Percentiles rank a stretch among this genome's conserved stretches.
Conservation (phyloP, 2,113 vertebrate species). For the Uropsilus gracilis region DNA sequence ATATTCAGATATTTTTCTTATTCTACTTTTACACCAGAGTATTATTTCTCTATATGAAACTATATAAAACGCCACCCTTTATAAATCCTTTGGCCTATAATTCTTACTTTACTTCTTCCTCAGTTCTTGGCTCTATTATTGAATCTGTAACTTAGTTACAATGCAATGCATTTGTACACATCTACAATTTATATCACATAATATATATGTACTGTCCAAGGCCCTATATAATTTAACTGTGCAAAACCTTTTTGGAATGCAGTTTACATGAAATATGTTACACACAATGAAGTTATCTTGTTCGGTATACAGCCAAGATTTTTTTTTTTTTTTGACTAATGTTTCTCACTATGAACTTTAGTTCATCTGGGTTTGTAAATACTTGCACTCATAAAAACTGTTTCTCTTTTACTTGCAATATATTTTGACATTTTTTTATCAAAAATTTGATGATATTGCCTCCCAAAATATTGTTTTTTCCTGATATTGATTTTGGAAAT, state of each 20-base stretch:
- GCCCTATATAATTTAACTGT: slow-evolving; percentile 51
- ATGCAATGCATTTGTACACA: not conserved
- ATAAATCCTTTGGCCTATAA: not conserved
- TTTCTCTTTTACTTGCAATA: not conserved
- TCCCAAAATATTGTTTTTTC: slow-evolving; percentile 11
- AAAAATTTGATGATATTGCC: not conserved
- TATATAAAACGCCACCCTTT: not conserved
- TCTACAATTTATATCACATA: slow-evolving; percentile 44
- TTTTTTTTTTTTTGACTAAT: slow-evolving; percentile 46
- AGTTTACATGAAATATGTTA: slow-evolving; percentile 47
- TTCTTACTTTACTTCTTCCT: not conserved
- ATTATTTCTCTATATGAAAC: not conserved
- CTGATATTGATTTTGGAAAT: not conserved
- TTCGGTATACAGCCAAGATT: not conserved
- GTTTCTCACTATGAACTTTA: not conserved
- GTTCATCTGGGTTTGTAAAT: slow-evolving; percentile 19
- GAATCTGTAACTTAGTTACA: slow-evolving; percentile 63
- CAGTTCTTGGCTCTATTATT: slow-evolving; percentile 3
- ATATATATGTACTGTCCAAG: not conserved
- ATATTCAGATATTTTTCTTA: not conserved
- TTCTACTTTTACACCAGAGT: not conserved
- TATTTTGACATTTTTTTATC: not conserved
- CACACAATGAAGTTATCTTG: not conserved
- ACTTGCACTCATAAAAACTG: not conserved
- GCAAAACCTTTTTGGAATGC: slow-evolving; percentile 18